Conservation (phyloP, 2,113 vertebrate genomes). For the Lepidothrix coronata region DNA sequence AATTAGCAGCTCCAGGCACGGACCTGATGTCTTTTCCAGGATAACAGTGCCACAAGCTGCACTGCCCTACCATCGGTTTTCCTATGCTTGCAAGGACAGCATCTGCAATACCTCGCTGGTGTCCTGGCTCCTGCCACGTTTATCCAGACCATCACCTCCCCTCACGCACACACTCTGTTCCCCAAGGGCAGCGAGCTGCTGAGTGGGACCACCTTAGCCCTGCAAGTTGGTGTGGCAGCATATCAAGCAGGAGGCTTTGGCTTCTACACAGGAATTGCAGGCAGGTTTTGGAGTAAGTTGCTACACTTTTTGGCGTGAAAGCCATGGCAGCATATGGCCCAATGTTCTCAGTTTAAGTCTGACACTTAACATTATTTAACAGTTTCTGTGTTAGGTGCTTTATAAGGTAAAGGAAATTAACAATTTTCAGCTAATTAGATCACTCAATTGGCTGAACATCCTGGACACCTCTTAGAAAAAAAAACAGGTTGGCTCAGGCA, state of each 20-base stretch:
- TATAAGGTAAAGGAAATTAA: conserved; percentile 74
- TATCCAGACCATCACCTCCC: not conserved
- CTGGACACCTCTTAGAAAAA: conserved; percentile 63
- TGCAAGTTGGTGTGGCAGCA: conserved; percentile 45
- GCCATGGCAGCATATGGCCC: conserved; percentile 64
- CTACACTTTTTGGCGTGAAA: conserved; percentile 64
- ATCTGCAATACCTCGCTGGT: rapidly evolving
- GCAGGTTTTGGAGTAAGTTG: conserved; percentile 71
- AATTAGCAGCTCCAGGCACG: not conserved
- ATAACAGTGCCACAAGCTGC: not conserved
- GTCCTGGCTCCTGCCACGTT: not conserved
- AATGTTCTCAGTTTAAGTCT: conserved; percentile 72
- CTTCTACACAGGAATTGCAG: conserved; percentile 62
- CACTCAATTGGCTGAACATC: conserved; percentile 72
- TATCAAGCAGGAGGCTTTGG: conserved; percentile 70
- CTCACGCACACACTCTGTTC: not conserved
- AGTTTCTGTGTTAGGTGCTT: conserved; percentile 72
- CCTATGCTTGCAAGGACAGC: not conserved
- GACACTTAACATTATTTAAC: conserved; percentile 74
- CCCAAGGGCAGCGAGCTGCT: not conserved
- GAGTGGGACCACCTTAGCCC: conserved; percentile 8
- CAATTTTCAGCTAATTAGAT: conserved; percentile 72
- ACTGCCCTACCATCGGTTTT: rapidly evolving
- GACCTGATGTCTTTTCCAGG: not conserved
- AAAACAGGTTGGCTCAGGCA: conserved; percentile 45